phyloP scores from a whole-genome alignment of 2,797 vertebrate genomes.

The Eleutherodactylus coqui region DNA sequence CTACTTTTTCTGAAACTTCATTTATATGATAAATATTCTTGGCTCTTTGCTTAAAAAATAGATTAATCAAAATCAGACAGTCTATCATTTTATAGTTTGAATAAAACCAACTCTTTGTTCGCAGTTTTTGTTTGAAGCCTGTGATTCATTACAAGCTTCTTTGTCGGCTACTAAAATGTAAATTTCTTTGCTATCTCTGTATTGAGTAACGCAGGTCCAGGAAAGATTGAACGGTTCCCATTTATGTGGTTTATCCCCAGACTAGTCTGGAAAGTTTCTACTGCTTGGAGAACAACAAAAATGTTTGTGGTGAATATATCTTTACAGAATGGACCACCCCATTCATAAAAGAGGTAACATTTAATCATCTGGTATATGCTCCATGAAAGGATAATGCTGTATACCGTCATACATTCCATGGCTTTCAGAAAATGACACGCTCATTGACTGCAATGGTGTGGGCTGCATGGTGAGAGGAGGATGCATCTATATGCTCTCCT shows the following conservation, averaged over 20 bases:
- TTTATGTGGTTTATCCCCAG: slow-evolving; percentile 34
- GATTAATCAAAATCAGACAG: slow-evolving; percentile 47
- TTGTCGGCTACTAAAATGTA: slow-evolving; percentile 39
- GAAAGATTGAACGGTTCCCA: slow-evolving; percentile 26
- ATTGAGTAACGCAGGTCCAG: slow-evolving; percentile 9
- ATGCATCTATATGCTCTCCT: too few species aligned
- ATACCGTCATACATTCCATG: background rate
- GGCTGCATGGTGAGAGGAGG: too few species aligned
- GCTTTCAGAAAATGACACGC: too few species aligned
- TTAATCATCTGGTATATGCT: background rate
- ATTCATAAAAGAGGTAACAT: background rate
- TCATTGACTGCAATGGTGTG: too few species aligned
- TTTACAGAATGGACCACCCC: background rate
- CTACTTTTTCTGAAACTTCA: slow-evolving; percentile 35
- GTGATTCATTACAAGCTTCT: slow-evolving; percentile 46
- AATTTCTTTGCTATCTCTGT: slow-evolving; percentile 26
- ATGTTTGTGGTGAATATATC: background rate
- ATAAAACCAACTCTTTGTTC: slow-evolving; percentile 43
- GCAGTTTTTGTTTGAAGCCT: slow-evolving; percentile 55
- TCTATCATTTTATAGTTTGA: slow-evolving; percentile 45
- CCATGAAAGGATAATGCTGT: background rate
- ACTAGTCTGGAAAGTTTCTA: slow-evolving; percentile 16
- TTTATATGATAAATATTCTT: slow-evolving; percentile 52
- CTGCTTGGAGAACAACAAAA: background rate
- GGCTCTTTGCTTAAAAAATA: slow-evolving; percentile 38